Base-by-base conservation (phyloP, 1,140 invertebrate genomes). In the Euura lappo region DNA sequence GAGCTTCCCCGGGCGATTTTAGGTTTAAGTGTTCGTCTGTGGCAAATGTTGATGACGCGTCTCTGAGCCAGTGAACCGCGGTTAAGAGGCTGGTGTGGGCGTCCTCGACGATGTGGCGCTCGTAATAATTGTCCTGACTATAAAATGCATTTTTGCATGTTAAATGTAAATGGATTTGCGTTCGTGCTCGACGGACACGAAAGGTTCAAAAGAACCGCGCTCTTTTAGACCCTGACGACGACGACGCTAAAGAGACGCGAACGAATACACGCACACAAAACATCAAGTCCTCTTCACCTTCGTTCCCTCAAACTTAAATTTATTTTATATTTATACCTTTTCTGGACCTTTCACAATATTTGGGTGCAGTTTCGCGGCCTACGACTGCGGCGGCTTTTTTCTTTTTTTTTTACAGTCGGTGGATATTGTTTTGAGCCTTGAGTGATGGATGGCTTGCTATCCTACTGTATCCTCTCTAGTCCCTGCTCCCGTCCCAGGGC, bases 321-420 rank as follows among this genome's bases (percentile, higher is more conserved):
- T 85, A 86, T 86, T 86, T 85, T 81, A 84, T 83, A 85, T 86
- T 85, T 84, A 81, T 86, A 84, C 84, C 85, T 87, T 87, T 87
- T 87, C 85, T 87, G 81, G 86, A 87, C 85, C 86, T 88, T 88
- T 88, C 87, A 88, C 85, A 88, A 88, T 88, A 88, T 87, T 88
- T 88, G 85, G 84, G 76, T 81, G 79, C 81, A 81, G 83, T 83
- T 83, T 84, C 80, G 83, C 81, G 79, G 78, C 71, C 74, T 74
- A 75, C 45, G 3, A 70, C 70, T 65, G 74, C 76, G 74, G 73
- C 69, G 77, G 75, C 74, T 79, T 76, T 72, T 28, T 28, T 28
- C 1, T 28, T 72, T 79, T 76, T 72, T 28, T 28, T 28, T 28
- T 28, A 28, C 28, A 74, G 76, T 83, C 81, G 84, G 83, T 79